Conservation (phyloP, 2,113 vertebrate genomes). For the Brachionichthys hirsutus region DNA sequence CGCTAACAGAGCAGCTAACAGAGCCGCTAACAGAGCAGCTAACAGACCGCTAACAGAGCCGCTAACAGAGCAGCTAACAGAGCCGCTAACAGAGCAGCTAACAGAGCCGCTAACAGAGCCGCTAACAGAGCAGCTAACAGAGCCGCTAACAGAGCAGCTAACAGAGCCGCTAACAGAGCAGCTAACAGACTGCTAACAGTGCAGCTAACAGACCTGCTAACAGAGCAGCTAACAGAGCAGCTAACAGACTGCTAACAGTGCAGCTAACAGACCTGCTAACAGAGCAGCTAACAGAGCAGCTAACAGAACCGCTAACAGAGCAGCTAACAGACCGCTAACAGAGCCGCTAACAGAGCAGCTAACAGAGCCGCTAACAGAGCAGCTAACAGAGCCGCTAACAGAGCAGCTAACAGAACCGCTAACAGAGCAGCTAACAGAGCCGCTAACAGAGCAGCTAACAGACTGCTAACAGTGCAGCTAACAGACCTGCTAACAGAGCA, state of each 20-base stretch:
- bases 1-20: not conserved
- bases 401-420: not conserved
- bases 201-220: not conserved
- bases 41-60: not conserved
- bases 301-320: no score
- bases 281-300: not conserved
- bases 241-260: no score
- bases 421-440: not conserved
- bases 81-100: not conserved
- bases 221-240: not conserved
- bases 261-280: not conserved
- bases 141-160: no score
- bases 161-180: not conserved
- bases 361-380: no score
- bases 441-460: not conserved
- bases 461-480: no score
- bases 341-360: no score
- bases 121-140: no score
- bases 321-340: no score
- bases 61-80: not conserved
- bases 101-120: not conserved
- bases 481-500: not conserved
- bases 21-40: not conserved
- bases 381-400: not conserved
- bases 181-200: no score